Conservation (phyloP, 2,888 invertebrate genomes). For the Sesia bembeciformis region DNA sequence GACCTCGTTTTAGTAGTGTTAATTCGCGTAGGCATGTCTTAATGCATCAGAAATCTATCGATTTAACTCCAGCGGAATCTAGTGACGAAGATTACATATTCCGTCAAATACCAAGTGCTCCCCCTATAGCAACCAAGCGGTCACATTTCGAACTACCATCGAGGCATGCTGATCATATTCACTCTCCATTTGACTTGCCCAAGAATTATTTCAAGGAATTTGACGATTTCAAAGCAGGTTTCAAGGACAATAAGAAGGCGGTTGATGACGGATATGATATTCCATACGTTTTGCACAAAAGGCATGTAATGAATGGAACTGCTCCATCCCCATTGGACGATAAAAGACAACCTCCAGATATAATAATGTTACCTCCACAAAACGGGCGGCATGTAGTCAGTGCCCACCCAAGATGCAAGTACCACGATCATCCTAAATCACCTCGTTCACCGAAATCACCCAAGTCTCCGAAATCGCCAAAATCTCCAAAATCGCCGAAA, state of each 20-base stretch:
- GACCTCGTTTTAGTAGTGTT: constrained; percentile 82
- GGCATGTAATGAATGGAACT: constrained; percentile 90
- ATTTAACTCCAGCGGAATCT: constrained; percentile 88
- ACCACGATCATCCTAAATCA: constrained; percentile 68
- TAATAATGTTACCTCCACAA: constrained; percentile 60
- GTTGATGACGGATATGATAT: constrained; percentile 80
- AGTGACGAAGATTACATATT: constrained; percentile 88
- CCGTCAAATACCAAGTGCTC: constrained; percentile 83
- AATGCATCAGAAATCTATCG: constrained; percentile 91
- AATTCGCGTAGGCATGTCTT: constrained; percentile 84
- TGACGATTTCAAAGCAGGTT: constrained; percentile 72
- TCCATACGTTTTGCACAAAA: constrained; percentile 88
- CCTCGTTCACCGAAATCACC: constrained; percentile 64
- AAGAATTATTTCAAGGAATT: constrained; percentile 83
- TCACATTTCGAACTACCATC: constrained; percentile 80
- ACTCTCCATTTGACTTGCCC: constrained; percentile 81
- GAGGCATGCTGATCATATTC: constrained; percentile 72
- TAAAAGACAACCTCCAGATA: constrained; percentile 55
- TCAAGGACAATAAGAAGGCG: constrained; percentile 64
- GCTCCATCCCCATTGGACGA: constrained; percentile 75
- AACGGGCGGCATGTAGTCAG: constrained; percentile 60
- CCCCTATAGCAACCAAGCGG: constrained; percentile 80
- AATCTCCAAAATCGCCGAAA: constrained; percentile 78
- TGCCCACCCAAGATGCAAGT: constrained; percentile 64
- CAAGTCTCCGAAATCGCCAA: constrained; percentile 77